Percentiles rank a stretch among this genome's conserved stretches.
Conservation (phyloP, 2,888 invertebrate genomes). For the Cremastinae sp. region DNA sequence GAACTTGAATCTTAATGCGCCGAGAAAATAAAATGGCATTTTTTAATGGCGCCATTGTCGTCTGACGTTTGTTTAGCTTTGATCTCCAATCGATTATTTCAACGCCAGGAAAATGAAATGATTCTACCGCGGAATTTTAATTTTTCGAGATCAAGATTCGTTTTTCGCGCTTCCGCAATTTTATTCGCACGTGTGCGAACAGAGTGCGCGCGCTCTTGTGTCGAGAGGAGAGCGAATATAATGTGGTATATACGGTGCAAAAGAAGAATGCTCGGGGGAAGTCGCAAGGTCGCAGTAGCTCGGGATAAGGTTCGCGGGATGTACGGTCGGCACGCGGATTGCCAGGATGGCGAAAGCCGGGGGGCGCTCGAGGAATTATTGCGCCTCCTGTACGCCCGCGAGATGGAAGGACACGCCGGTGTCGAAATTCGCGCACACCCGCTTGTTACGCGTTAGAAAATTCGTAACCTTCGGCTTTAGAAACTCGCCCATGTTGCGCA, state of each 20-base stretch:
- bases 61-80: too few species aligned
- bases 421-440: slow-evolving; percentile 53
- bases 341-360: slow-evolving; percentile 36
- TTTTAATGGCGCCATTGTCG: too few species aligned
- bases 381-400: too few species aligned
- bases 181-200: slow-evolving; percentile 47
- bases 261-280: not conserved
- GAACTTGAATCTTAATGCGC: too few species aligned
- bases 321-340: slow-evolving; percentile 14
- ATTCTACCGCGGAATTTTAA: not conserved
- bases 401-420: slow-evolving; percentile 48
- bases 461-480: slow-evolving; percentile 38
- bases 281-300: slow-evolving; percentile 59
- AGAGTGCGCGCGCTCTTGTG: slow-evolving; percentile 17
- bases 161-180: slow-evolving; percentile 49
- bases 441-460: slow-evolving; percentile 48
- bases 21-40: too few species aligned
- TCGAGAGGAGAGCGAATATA: too few species aligned
- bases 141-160: slow-evolving; percentile 20
- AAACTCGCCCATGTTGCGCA: slow-evolving; percentile 8
- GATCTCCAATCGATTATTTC: too few species aligned
- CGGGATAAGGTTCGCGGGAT: slow-evolving; percentile 54
- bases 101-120: slow-evolving; percentile 7
- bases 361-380: slow-evolving; percentile 44
- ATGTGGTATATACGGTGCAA: too few species aligned